Conservation (phyloP, 92 coral and sea anemone genomes). For the Anthopleura xanthogrammica region DNA sequence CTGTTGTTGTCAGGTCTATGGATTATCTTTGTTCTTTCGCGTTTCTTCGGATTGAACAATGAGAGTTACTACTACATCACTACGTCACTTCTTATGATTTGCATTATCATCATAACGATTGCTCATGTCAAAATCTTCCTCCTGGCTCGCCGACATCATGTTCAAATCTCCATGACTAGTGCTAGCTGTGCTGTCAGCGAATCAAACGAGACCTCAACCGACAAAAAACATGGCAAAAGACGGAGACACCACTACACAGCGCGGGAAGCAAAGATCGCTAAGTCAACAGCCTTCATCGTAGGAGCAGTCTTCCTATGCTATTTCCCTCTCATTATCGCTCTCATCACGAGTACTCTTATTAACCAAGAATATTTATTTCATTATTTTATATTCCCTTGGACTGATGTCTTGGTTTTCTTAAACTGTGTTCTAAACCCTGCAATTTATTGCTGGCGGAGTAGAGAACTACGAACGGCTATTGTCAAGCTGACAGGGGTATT, state of each 20-base stretch:
- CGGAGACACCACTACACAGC: constrained; percentile 16
- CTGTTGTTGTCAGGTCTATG: constrained; percentile 9
- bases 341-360: constrained; percentile 9
- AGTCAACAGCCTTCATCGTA: constrained; percentile 32
- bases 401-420: constrained; percentile 37
- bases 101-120: constrained; percentile 18
- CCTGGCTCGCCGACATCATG: constrained; percentile 37
- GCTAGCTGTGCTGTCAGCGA: constrained; percentile 2
- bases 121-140: constrained; percentile 34
- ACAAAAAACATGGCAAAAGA: not conserved
- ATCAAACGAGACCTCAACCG: not conserved
- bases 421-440: constrained; percentile 58
- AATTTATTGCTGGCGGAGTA: constrained; percentile 62
- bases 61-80: constrained; percentile 18
- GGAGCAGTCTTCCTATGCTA: constrained; percentile 44
- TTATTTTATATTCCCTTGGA: constrained; percentile 35
- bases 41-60: constrained; percentile 26
- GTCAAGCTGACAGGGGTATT: constrained; percentile 1
- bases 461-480: constrained; percentile 48
- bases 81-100: constrained; percentile 12
- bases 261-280: constrained; percentile 43
- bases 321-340: constrained; percentile 23
- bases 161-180: constrained; percentile 32
- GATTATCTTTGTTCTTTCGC: constrained; percentile 20
- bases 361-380: constrained; percentile 16